A percentile compares a stretch with the other conserved stretches of the same genome.
phyloP scores from a whole-genome alignment of 2,797 vertebrate genomes.

The Hipposideros larvatus region DNA sequence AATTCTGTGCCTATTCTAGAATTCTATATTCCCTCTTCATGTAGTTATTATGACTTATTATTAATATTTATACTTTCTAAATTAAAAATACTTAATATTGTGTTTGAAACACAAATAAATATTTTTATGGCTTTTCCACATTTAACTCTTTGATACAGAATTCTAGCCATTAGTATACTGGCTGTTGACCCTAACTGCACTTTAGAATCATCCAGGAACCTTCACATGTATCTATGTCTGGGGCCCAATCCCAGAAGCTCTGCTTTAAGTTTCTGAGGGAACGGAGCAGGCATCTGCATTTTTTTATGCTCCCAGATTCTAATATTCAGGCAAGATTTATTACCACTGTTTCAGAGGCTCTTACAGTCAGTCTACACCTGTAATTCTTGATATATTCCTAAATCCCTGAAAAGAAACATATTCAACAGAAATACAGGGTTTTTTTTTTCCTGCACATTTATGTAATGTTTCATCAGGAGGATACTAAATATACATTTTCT shows the following conservation, averaged over 20 bases:
- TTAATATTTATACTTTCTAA: background rate
- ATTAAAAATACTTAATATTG: background rate
- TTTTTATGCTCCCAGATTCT: background rate
- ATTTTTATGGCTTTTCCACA: background rate
- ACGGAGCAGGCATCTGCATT: background rate
- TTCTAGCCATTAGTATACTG: background rate
- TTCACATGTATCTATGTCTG: background rate
- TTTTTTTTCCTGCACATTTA: background rate
- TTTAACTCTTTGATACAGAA: background rate
- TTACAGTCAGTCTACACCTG: background rate
- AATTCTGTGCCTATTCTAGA: background rate
- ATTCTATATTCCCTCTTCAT: background rate
- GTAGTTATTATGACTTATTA: background rate
- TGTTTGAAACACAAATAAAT: background rate
- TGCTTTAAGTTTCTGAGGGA: background rate
- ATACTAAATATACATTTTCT: background rate
- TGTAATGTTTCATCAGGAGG: background rate
- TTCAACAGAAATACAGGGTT: background rate
- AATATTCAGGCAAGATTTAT: background rate
- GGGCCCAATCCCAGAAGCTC: background rate
- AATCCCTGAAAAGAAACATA: slow-evolving; percentile 18
- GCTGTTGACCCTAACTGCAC: background rate
- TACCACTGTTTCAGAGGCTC: background rate
- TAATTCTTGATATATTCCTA: background rate
- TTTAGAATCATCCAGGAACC: background rate